Evolutionary conservation across 2,113 vertebrate genomes (phyloP).

Genomic region (Anoplopoma fimbria): DNA sequence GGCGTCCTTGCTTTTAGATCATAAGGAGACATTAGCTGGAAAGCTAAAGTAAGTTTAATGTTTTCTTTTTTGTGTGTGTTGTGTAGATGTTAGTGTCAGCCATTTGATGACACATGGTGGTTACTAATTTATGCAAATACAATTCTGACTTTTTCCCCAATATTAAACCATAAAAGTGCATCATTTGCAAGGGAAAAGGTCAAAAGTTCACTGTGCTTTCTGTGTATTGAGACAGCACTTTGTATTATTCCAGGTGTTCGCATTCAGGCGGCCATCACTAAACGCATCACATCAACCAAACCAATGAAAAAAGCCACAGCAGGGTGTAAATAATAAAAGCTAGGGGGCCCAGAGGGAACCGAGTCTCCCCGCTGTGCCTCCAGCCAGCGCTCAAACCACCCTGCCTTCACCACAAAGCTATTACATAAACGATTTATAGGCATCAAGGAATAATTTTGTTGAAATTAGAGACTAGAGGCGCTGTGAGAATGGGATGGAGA

Average conservation of each 20-base stretch:
- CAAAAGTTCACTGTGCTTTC: not conserved
- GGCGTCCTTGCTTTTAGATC: no score
- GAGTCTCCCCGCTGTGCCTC: slow-evolving; percentile 18
- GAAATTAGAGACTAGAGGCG: slow-evolving; percentile 50
- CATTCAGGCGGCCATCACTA: slow-evolving; percentile 18
- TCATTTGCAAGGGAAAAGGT: not conserved
- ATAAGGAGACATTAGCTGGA: not conserved
- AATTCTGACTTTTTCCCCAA: not conserved
- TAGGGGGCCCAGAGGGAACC: slow-evolving; percentile 6
- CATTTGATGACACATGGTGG: not conserved
- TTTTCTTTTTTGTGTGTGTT: not conserved
- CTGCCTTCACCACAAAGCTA: slow-evolving; percentile 31
- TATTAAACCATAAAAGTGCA: not conserved
- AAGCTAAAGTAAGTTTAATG: no score
- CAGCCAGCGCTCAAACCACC: not conserved
- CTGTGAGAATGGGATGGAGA: slow-evolving; percentile 34
- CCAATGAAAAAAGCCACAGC: slow-evolving; percentile 27
- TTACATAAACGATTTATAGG: slow-evolving; percentile 38
- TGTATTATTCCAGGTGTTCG: slow-evolving; percentile 9
- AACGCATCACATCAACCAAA: slow-evolving; percentile 22
- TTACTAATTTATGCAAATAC: not conserved
- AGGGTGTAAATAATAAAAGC: slow-evolving; percentile 49
- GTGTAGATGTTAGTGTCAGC: not conserved
- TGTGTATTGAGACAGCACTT: not conserved
- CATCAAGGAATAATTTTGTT: slow-evolving; percentile 47